Percentiles rank a stretch among this genome's conserved stretches.
Evolutionary conservation across 2,888 invertebrate genomes (phyloP).

Genomic region (Aleiodes leptofemur): DNA sequence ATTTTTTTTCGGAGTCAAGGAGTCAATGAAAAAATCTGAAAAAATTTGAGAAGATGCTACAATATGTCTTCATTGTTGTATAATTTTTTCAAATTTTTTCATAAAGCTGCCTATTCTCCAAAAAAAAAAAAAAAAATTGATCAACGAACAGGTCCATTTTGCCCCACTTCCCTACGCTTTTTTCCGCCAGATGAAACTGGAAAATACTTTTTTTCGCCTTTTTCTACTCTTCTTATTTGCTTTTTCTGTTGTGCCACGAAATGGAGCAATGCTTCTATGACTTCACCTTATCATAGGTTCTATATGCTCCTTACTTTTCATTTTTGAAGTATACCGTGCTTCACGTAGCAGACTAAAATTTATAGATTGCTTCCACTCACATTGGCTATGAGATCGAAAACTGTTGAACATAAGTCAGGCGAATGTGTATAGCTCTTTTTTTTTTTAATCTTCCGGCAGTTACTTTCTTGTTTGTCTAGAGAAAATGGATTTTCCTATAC

Average conservation of each 20-base stretch:
- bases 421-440: not conserved
- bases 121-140: too few relatives aligned
- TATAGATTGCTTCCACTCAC: constrained; percentile 41
- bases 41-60: too few relatives aligned
- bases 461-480: constrained; percentile 34
- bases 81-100: too few relatives aligned
- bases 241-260: not conserved
- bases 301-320: too few relatives aligned
- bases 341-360: constrained; percentile 27
- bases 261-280: not conserved
- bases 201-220: not conserved
- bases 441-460: constrained; percentile 27
- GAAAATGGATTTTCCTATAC: constrained; percentile 47
- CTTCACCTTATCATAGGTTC: constrained; percentile 1
- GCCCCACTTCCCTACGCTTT: too few relatives aligned
- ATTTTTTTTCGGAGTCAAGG: too few relatives aligned
- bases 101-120: too few relatives aligned
- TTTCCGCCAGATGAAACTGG: too few relatives aligned
- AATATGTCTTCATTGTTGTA: too few relatives aligned
- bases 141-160: too few relatives aligned
- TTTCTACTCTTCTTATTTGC: not conserved
- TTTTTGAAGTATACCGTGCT: too few relatives aligned
- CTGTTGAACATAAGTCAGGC: constrained; percentile 13
- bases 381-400: constrained; percentile 38
- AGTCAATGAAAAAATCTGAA: too few relatives aligned